Evolutionary conservation across 1,140 invertebrate species (phyloP).

Genomic region (Neodiprion fabricii): DNA sequence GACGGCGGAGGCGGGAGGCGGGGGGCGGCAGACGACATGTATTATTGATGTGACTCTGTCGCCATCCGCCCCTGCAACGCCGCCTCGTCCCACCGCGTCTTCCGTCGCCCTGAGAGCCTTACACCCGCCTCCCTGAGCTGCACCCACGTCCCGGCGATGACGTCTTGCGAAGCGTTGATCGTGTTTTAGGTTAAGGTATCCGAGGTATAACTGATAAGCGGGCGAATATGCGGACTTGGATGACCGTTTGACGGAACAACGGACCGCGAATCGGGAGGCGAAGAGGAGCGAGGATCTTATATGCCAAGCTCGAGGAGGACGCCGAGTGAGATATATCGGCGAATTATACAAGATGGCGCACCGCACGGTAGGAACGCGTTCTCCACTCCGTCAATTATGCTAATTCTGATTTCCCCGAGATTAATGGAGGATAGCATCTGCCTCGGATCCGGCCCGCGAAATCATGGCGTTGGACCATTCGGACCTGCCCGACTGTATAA

Average conservation of each 20-base stretch:
- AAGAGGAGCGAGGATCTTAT: constrained; percentile 25
- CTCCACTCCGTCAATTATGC: constrained; percentile 62
- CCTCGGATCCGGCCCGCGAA: constrained; percentile 31
- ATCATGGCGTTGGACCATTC: constrained; percentile 36
- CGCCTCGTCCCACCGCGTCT: background rate
- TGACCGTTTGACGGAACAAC: constrained; percentile 14
- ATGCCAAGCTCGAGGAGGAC: constrained; percentile 56
- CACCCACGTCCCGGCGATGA: constrained; percentile 21
- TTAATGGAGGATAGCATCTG: constrained; percentile 58
- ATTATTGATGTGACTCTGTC: constrained; percentile 48
- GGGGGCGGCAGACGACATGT: constrained; percentile 38
- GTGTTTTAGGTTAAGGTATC: too few relatives aligned
- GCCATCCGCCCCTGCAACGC: constrained; percentile 24
- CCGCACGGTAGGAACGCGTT: constrained; percentile 57
- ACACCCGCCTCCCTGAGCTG: background rate
- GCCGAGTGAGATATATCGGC: constrained; percentile 59
- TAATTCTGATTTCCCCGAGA: constrained; percentile 60
- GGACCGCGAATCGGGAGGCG: constrained; percentile 10
- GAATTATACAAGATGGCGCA: constrained; percentile 59
- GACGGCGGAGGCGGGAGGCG: constrained; percentile 23
- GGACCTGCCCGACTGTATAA: constrained; percentile 40
- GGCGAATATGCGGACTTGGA: too few relatives aligned
- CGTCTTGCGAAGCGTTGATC: constrained; percentile 28
- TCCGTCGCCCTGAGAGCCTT: background rate
- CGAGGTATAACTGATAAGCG: too few relatives aligned